Conservation (phyloP, 2,888 invertebrate genomes). For the Beris morrisii region DNA sequence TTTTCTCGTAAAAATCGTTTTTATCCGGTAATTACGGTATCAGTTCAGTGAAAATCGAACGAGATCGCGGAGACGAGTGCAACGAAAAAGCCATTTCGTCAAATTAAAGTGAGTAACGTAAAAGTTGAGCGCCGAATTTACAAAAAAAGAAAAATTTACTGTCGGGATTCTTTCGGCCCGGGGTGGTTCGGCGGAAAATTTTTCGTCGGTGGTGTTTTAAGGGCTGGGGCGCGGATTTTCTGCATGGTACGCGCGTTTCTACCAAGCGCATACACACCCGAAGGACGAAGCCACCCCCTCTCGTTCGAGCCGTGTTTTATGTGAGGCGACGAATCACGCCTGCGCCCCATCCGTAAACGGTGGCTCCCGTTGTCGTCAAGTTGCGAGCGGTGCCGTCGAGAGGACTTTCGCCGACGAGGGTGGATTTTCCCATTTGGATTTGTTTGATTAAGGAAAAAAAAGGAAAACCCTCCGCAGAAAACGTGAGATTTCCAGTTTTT, state of each 20-base stretch:
- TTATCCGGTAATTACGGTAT: conserved; percentile 3
- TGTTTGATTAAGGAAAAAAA: too few relatives aligned
- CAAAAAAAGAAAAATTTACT: background rate
- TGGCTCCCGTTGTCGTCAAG: conserved; percentile 20
- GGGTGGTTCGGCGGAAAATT: conserved; percentile 13
- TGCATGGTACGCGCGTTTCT: conserved; percentile 3
- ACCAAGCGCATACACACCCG: conserved; percentile 22
- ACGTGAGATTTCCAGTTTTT: too few relatives aligned
- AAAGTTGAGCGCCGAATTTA: background rate
- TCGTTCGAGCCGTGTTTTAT: background rate
- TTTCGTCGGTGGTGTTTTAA: conserved; percentile 17
- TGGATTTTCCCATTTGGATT: conserved; percentile 5
- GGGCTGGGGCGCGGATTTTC: conserved; percentile 8
- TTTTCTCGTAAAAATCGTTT: conserved; percentile 7
- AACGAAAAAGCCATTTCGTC: background rate
- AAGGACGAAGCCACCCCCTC: conserved; percentile 6
- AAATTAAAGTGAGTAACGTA: conserved; percentile 7
- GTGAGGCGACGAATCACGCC: conserved; percentile 12
- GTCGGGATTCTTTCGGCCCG: too few relatives aligned
- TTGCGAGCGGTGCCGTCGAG: conserved; percentile 9
- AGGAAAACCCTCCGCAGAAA: too few relatives aligned
- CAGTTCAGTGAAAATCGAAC: conserved; percentile 3
- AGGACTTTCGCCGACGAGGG: conserved; percentile 22
- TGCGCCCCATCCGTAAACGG: conserved; percentile 9
- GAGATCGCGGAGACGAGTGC: conserved; percentile 7